Evolutionary conservation across 1,140 invertebrate genomes (phyloP).

Genomic region (Mizuhopecten yessoensis): DNA sequence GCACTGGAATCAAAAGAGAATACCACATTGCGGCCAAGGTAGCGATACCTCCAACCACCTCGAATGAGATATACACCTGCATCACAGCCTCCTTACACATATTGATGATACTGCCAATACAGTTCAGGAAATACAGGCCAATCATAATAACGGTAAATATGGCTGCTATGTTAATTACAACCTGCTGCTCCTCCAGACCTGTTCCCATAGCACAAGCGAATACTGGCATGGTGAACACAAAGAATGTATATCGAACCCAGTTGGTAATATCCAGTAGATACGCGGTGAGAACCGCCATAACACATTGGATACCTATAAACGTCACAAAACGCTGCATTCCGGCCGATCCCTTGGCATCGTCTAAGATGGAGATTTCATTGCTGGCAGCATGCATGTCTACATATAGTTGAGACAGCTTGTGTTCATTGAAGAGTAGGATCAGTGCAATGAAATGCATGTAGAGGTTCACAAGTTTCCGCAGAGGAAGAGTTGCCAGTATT

Average conservation of each 20-base stretch:
- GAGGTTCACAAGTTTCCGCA: constrained; percentile 84
- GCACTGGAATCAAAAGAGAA: constrained; percentile 83
- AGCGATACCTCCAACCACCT: constrained; percentile 81
- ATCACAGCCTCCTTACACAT: constrained; percentile 80
- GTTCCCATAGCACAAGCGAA: constrained; percentile 83
- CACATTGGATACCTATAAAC: constrained; percentile 82
- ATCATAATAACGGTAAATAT: constrained; percentile 82
- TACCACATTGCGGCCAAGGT: constrained; percentile 82
- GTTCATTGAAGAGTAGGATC: constrained; percentile 82
- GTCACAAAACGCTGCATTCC: constrained; percentile 80
- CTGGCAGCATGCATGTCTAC: constrained; percentile 77
- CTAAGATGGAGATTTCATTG: constrained; percentile 68
- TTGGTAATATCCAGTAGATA: constrained; percentile 84
- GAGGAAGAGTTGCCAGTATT: constrained; percentile 84
- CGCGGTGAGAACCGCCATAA: constrained; percentile 82
- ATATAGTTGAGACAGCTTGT: constrained; percentile 84
- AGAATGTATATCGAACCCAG: constrained; percentile 79
- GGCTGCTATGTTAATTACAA: constrained; percentile 84
- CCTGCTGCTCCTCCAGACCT: constrained; percentile 82
- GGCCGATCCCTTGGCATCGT: constrained; percentile 69
- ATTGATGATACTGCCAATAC: constrained; percentile 82
- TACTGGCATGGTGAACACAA: constrained; percentile 84
- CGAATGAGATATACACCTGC: constrained; percentile 69
- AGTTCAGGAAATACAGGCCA: constrained; percentile 84
- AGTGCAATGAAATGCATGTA: constrained; percentile 85